Evolutionary conservation across 2,113 vertebrate species (phyloP).

Genomic region (Bos taurus): DNA sequence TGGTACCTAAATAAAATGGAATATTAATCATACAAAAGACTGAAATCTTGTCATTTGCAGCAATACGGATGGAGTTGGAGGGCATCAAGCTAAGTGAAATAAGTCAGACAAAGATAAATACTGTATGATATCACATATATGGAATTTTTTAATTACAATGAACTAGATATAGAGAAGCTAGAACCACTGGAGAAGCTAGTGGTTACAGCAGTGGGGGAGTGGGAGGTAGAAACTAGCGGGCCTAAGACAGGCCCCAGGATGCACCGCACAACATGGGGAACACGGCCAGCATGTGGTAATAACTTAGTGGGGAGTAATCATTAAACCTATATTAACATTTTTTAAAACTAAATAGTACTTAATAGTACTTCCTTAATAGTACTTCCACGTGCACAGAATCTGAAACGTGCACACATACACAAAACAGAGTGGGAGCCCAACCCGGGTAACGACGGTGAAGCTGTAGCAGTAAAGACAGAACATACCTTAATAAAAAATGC

Average conservation of each 20-base stretch:
- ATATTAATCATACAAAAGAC: too few species aligned
- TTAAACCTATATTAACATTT: not conserved
- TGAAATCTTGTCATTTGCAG: not conserved
- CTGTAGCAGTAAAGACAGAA: not conserved
- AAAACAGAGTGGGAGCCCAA: not conserved
- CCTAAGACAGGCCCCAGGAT: not conserved
- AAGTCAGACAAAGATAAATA: not conserved
- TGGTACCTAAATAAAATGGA: not conserved
- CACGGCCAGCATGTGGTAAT: not conserved
- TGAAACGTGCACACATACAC: not conserved
- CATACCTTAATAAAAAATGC: not conserved
- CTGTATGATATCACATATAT: not conserved
- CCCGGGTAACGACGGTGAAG: not conserved
- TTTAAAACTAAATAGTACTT: not conserved
- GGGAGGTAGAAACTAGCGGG: not conserved
- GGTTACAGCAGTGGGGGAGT: not conserved
- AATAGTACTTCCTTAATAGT: not conserved
- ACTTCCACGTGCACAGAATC: not conserved
- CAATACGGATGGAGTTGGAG: not conserved
- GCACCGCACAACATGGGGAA: not conserved
- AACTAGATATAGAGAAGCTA: not conserved
- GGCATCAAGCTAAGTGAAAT: not conserved
- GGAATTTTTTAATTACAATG: not conserved
- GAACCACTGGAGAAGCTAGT: too few species aligned
- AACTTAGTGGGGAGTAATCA: not conserved